These are phyloP conservation scores for Sebastes trivittatus DNA, from an alignment of 2,797 vertebrate genomes.

Conservation along the genomic window DNA sequence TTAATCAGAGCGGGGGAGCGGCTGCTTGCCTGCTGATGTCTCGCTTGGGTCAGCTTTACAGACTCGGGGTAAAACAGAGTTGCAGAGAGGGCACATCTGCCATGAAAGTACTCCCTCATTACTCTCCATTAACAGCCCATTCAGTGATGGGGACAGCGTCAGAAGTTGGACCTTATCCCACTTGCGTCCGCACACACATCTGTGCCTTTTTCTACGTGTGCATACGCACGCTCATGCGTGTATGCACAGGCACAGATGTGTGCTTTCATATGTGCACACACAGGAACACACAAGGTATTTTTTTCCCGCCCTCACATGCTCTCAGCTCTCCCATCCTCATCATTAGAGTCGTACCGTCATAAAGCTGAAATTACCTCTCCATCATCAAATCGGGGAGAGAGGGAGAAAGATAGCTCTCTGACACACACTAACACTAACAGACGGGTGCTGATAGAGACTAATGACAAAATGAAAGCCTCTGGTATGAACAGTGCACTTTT, in stretches of 20 bases:
- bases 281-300: conserved; percentile 21
- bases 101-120: conserved; percentile 68
- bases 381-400: conserved; percentile 66
- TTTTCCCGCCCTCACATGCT: conserved; percentile 29
- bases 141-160: conserved; percentile 53
- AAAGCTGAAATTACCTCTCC: conserved; percentile 75
- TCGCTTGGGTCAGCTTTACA: conserved; percentile 63
- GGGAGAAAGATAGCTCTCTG: conserved; percentile 60
- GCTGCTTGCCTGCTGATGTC: conserved; percentile 43
- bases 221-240: neutral
- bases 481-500: conserved; percentile 57
- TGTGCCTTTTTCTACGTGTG: neutral
- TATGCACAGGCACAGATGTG: conserved; percentile 18
- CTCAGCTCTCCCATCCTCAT: conserved; percentile 54
- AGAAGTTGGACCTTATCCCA: conserved; percentile 49
- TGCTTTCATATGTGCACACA: neutral
- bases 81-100: conserved; percentile 73
- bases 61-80: conserved; percentile 49
- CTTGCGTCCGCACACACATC: neutral
- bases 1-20: conserved; percentile 37
- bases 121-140: conserved; percentile 75
- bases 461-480: conserved; percentile 74
- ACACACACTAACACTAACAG: conserved; percentile 72
- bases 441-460: conserved; percentile 74
- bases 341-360: conserved; percentile 62